Base-by-base conservation (phyloP, 2,113 vertebrate genomes). In the Nannobrachium achirus region DNA sequence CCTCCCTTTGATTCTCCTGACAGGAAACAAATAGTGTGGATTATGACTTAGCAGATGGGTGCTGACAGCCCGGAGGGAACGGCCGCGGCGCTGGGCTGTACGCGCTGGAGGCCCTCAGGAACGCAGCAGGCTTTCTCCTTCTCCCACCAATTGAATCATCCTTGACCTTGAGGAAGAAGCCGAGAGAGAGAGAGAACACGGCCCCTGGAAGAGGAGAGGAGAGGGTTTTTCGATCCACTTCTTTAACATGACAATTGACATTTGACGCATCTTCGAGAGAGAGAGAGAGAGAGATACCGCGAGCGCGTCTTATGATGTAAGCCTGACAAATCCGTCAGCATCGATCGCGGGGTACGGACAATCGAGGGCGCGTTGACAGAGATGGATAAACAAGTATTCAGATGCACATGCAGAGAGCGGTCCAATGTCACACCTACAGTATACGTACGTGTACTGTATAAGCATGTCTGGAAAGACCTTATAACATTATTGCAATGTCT, bases 11-110 rank as follows among this genome's bases (percentile, higher is more conserved):
- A 65, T 66, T 67, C 4, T 80, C 55, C 63, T 81, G 83, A 79
- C 75, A 87, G 61, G 40, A 68, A 61, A 80, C 69, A 41, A 78
- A 77, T 78, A 71, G 66, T 78, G 66, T 80, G 63, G 60, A 72
- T 90, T 88, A 84, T 79, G 81, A 88, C 25, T 76, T 79, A 88
- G 82, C 87, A 81, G 55, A 38, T 78, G 9, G 0, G 2, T 66
- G 66, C 76, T 88, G 89, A 90, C 86, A 91, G 57, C 56, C 50
- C 20, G 63, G 16, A 25, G 60, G 44, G 3, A 5, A 33, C 6
- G 25, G 25, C 25, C 25, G 25, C 25, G 6, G 25, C 25, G 25
- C 25, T n/a, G 25, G 25, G 25, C 25, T 5, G 25, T 5, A n/a
- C 25, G 25, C 2, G 25, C 25, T 33, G 25, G 25, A 33, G 25